These are phyloP conservation scores for Meghimatium bilineatum DNA, from an alignment of 2,888 invertebrate species.

Conservation along the genomic window DNA sequence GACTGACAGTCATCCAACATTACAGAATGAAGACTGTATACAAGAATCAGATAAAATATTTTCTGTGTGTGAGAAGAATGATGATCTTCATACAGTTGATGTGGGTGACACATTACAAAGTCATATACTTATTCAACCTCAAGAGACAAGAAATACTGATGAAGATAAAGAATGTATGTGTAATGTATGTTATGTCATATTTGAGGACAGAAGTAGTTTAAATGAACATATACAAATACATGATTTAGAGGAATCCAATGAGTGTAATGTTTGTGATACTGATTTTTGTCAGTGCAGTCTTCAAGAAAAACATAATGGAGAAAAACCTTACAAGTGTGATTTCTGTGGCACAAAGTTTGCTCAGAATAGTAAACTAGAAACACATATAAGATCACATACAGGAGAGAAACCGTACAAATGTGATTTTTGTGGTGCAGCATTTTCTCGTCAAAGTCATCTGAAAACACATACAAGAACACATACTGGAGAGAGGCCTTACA, in stretches of 20 bases:
- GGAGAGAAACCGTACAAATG: conserved; percentile 1
- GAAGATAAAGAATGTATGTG: neutral
- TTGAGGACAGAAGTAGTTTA: neutral
- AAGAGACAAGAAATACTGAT: neutral
- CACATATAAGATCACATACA: neutral
- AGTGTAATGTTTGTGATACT: neutral
- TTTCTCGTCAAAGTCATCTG: neutral
- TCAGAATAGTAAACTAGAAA: neutral
- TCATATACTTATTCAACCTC: neutral
- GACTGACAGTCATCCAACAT: neutral
- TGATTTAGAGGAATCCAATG: neutral
- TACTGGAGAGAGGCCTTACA: neutral
- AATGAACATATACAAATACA: neutral
- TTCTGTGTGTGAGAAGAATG: neutral
- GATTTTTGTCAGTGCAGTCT: neutral
- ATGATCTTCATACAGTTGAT: neutral
- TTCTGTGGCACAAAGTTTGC: neutral
- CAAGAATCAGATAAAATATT: neutral
- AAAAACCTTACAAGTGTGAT: conserved; percentile 4
- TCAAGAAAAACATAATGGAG: neutral
- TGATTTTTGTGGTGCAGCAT: neutral
- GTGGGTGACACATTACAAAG: neutral
- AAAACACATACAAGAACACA: neutral
- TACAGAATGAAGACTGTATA: neutral
- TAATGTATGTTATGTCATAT: neutral